Evolutionary conservation across 1,140 invertebrate genomes (phyloP).

Genomic region (Drosophila neocordata): DNA sequence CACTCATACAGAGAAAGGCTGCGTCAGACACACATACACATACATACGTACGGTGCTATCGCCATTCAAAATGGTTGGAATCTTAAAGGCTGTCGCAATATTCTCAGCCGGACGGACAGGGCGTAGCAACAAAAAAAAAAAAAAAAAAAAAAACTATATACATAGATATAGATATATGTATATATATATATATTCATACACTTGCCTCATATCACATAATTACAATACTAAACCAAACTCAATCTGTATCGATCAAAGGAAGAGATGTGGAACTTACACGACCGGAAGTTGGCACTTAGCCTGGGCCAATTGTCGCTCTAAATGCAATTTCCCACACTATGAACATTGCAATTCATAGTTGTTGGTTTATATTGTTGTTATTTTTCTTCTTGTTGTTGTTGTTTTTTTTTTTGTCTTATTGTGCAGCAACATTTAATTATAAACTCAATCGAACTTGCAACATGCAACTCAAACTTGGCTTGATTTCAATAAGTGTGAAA

Average conservation of each 20-base stretch:
- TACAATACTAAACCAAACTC: not conserved
- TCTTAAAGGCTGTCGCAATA: conserved; percentile 70
- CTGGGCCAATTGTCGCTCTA: conserved; percentile 59
- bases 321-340: conserved; percentile 66
- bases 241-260: conserved; percentile 33
- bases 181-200: too few species aligned
- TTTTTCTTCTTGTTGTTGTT: conserved; percentile 18
- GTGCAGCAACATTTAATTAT: conserved; percentile 62
- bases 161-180: too few species aligned
- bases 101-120: conserved; percentile 48
- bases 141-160: conserved; percentile 49
- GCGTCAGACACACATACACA: conserved; percentile 47
- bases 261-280: conserved; percentile 33
- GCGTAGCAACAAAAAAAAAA: not conserved
- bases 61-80: conserved; percentile 76
- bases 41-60: conserved; percentile 6
- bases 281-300: conserved; percentile 75
- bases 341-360: conserved; percentile 15
- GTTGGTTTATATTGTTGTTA: conserved; percentile 13
- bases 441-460: conserved; percentile 51
- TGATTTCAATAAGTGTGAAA: conserved; percentile 25
- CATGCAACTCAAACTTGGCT: conserved; percentile 52
- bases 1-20: conserved; percentile 25
- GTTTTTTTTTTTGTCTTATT: conserved; percentile 21
- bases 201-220: conserved; percentile 9